Conservation (phyloP, 1,140 invertebrate species). For the Oedothorax gibbosus region DNA sequence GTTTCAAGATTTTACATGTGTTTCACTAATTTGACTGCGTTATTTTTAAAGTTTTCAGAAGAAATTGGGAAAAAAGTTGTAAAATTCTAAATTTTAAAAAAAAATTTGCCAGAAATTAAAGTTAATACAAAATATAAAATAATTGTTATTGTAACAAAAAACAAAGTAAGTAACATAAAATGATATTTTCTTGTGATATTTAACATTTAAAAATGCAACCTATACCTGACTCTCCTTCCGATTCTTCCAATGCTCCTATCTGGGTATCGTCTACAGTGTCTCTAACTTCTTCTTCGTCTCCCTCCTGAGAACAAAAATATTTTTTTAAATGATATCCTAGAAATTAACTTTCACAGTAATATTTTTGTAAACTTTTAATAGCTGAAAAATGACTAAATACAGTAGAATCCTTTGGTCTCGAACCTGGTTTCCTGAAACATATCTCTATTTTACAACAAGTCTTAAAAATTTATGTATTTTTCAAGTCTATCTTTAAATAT, state of each 20-base stretch:
- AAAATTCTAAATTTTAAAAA: not conserved
- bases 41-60: not conserved
- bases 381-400: too few species aligned
- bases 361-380: too few species aligned
- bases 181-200: not conserved
- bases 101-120: not conserved
- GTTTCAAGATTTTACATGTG: too few species aligned
- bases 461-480: too few species aligned
- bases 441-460: too few species aligned
- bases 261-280: constrained; percentile 41
- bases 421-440: too few species aligned
- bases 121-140: not conserved
- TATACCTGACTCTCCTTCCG: constrained; percentile 60
- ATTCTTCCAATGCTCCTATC: constrained; percentile 42
- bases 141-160: not conserved
- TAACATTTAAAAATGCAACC: not conserved
- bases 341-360: too few species aligned
- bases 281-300: constrained; percentile 35
- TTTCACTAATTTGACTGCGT: too few species aligned
- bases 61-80: not conserved
- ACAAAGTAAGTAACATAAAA: not conserved
- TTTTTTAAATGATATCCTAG: too few species aligned
- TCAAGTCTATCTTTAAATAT: too few species aligned
- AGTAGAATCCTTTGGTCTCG: too few species aligned
- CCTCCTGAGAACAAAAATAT: constrained; percentile 10